Evolutionary conservation across 2,888 invertebrate species (phyloP).

Genomic region (Rhagium mordax): DNA sequence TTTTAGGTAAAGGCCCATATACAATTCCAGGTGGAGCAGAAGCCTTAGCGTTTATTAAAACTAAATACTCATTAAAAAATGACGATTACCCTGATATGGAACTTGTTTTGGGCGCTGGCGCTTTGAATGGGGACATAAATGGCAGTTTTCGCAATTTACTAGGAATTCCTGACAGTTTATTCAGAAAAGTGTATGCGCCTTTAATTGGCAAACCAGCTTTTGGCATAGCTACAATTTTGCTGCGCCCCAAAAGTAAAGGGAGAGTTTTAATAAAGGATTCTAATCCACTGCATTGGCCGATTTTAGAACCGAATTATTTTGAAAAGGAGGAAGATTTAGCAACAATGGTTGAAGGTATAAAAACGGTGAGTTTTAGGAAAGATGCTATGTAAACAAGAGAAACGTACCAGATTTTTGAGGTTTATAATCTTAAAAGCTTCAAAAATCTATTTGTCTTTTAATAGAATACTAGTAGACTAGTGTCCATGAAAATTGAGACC

Average conservation of each 20-base stretch:
- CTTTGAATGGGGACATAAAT: slow-evolving; percentile 81
- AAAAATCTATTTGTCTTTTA: too few relatives aligned
- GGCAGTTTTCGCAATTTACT: slow-evolving; percentile 78
- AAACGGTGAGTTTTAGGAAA: slow-evolving; percentile 73
- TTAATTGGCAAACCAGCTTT: slow-evolving; percentile 75
- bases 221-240: slow-evolving; percentile 81
- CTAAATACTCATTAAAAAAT: slow-evolving; percentile 72
- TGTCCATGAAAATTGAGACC: too few relatives aligned
- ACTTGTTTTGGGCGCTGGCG: slow-evolving; percentile 84
- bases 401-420: too few relatives aligned
- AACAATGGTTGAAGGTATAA: slow-evolving; percentile 82
- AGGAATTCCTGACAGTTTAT: slow-evolving; percentile 78
- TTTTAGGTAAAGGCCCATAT: slow-evolving; percentile 75
- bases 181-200: slow-evolving; percentile 72
- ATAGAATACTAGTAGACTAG: too few relatives aligned
- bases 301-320: slow-evolving; percentile 88
- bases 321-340: slow-evolving; percentile 80
- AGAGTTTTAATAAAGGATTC: slow-evolving; percentile 79
- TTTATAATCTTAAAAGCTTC: too few relatives aligned
- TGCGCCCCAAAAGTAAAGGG: slow-evolving; percentile 84
- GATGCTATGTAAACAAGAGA: neutral
- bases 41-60: slow-evolving; percentile 82
- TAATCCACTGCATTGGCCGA: slow-evolving; percentile 84
- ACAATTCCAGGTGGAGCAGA: slow-evolving; percentile 86
- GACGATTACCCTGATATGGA: slow-evolving; percentile 84